Percentiles rank a stretch among this genome's conserved stretches.
Conservation (phyloP, 1,140 invertebrate species). For the Papilio polyxenes region DNA sequence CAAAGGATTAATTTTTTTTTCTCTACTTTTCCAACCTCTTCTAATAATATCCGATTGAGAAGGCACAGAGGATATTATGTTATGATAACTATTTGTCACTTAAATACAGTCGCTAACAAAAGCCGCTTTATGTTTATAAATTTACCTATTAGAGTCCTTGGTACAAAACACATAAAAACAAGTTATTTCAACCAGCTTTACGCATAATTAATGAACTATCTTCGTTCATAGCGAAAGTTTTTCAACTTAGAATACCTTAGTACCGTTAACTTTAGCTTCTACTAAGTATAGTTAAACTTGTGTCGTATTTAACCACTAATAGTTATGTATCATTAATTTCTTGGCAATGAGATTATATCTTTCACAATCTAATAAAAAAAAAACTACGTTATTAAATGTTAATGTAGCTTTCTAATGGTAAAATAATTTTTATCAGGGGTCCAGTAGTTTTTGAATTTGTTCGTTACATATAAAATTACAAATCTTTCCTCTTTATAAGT, state of each 20-base stretch:
- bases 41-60: too few species aligned
- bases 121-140: not conserved
- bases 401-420: too few species aligned
- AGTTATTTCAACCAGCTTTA: conserved; percentile 1
- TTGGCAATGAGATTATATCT: not conserved
- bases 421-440: too few species aligned
- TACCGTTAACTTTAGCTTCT: not conserved
- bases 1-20: too few species aligned
- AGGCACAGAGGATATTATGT: too few species aligned
- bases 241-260: not conserved
- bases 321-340: not conserved
- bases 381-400: too few species aligned
- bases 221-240: not conserved
- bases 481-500: too few species aligned
- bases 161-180: not conserved
- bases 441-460: too few species aligned
- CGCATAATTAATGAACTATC: not conserved
- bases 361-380: not conserved
- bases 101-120: not conserved
- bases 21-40: too few species aligned
- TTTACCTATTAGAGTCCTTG: not conserved
- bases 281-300: not conserved
- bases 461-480: too few species aligned
- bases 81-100: too few species aligned
- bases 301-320: not conserved